Evolutionary conservation across 2,888 invertebrate species (phyloP).

Genomic region (Zygothrica quintamaculata): DNA sequence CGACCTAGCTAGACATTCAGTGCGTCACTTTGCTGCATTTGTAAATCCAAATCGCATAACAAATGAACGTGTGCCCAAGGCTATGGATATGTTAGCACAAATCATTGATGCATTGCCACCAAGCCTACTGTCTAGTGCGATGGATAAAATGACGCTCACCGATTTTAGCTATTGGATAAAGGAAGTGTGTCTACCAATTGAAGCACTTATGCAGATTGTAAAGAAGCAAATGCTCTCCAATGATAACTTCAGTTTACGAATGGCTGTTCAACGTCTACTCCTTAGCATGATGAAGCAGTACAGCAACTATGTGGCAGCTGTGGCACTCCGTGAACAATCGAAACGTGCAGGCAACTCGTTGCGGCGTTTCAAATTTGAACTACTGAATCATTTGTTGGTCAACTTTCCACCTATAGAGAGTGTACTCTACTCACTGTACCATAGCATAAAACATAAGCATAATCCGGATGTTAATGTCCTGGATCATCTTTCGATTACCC

Average conservation of each 20-base stretch:
- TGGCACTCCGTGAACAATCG: conserved; percentile 77
- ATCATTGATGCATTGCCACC: conserved; percentile 80
- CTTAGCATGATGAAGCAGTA: conserved; percentile 84
- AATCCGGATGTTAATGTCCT: conserved; percentile 72
- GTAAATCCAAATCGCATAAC: conserved; percentile 86
- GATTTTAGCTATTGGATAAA: conserved; percentile 82
- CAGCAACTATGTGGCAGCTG: conserved; percentile 80
- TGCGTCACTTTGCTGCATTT: conserved; percentile 86
- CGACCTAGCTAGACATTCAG: conserved; percentile 88
- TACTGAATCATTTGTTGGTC: conserved; percentile 83
- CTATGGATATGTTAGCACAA: conserved; percentile 65
- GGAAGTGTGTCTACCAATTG: conserved; percentile 81
- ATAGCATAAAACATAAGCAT: conserved; percentile 59
- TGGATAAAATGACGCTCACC: conserved; percentile 82
- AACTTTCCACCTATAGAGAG: conserved; percentile 82
- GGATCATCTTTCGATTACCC: conserved; percentile 80
- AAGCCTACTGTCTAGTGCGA: conserved; percentile 57
- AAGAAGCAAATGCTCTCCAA: conserved; percentile 55
- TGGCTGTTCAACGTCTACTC: conserved; percentile 82
- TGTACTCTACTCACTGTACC: conserved; percentile 78
- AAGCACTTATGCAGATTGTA: conserved; percentile 74
- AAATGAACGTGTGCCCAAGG: conserved; percentile 54
- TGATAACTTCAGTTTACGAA: conserved; percentile 72
- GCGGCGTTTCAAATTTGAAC: conserved; percentile 83
- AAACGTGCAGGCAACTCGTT: conserved; percentile 77